phyloP scores from a whole-genome alignment of 2,888 invertebrate genomes.

The Drosophila histrio region DNA sequence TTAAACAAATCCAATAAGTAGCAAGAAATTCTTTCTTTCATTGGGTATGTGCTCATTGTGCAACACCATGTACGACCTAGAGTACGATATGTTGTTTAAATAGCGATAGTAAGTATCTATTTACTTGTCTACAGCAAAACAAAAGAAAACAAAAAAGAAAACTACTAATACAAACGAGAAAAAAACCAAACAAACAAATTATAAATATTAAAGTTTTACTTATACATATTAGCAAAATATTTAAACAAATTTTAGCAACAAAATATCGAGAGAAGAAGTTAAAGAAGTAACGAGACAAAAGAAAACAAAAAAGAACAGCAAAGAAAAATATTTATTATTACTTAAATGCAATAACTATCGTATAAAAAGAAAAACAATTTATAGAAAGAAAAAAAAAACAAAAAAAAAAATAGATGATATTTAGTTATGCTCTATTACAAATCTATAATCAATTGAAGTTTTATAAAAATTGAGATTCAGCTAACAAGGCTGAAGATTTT shows the following conservation, averaged over 20 bases:
- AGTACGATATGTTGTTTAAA: constrained; percentile 57
- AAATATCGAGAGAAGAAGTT: constrained; percentile 48
- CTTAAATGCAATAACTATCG: constrained; percentile 41
- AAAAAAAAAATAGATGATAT: constrained; percentile 55
- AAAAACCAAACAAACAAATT: constrained; percentile 11
- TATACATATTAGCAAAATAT: constrained; percentile 79
- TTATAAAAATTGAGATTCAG: constrained; percentile 57
- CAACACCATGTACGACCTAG: constrained; percentile 51
- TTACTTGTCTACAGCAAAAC: constrained; percentile 39
- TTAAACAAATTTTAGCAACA: constrained; percentile 76
- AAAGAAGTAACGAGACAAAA: constrained; percentile 34
- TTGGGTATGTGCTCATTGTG: constrained; percentile 48
- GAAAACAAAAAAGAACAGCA: constrained; percentile 30
- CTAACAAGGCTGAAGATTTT: constrained; percentile 58
- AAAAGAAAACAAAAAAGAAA: constrained; percentile 8
- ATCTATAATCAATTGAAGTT: constrained; percentile 70
- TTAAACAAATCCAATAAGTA: constrained; percentile 53
- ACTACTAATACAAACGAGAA: constrained; percentile 14
- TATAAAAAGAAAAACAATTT: constrained; percentile 21
- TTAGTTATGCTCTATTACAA: constrained; percentile 77
- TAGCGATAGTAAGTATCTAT: constrained; percentile 49
- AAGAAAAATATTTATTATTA: constrained; percentile 39
- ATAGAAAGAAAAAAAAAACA: constrained; percentile 25
- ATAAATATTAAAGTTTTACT: constrained; percentile 68
- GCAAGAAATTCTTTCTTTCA: constrained; percentile 44